phyloP scores from a whole-genome alignment of 2,888 invertebrate species.

The Latrodectus hesperus region DNA sequence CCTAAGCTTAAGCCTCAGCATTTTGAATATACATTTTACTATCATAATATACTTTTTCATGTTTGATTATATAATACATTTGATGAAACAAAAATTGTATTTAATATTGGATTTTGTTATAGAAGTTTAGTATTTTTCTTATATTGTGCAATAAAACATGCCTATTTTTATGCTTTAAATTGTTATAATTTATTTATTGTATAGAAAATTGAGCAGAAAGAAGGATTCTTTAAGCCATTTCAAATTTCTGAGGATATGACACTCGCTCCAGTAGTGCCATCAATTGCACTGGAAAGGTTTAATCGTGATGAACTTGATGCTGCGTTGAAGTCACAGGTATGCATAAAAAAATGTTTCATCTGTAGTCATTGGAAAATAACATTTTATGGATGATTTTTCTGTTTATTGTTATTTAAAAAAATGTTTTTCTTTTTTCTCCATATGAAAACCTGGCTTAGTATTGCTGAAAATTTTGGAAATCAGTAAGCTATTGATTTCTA shows the following conservation, averaged over 20 bases:
- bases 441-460: background rate
- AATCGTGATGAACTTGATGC: constrained; percentile 75
- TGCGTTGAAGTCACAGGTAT: constrained; percentile 54
- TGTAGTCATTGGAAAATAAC: too few species aligned
- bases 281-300: constrained; percentile 76
- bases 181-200: constrained; percentile 7
- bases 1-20: too few species aligned
- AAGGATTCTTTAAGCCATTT: constrained; percentile 74
- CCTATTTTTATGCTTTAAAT: too few species aligned
- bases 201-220: constrained; percentile 20
- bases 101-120: too few species aligned
- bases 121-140: too few species aligned
- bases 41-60: too few species aligned
- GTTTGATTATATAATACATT: too few species aligned
- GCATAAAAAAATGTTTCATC: background rate
- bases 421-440: background rate
- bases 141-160: too few species aligned
- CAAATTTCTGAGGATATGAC: constrained; percentile 90
- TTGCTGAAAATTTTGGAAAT: background rate
- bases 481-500: background rate
- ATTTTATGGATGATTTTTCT: too few species aligned
- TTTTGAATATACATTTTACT: too few species aligned
- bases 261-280: constrained; percentile 82
- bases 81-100: too few species aligned
- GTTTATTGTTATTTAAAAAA: too few species aligned